A percentile compares a stretch with the other conserved stretches of the same genome.
Evolutionary conservation across 2,113 vertebrate genomes (phyloP).

Genomic region (Paradoxurus hermaphroditus): DNA sequence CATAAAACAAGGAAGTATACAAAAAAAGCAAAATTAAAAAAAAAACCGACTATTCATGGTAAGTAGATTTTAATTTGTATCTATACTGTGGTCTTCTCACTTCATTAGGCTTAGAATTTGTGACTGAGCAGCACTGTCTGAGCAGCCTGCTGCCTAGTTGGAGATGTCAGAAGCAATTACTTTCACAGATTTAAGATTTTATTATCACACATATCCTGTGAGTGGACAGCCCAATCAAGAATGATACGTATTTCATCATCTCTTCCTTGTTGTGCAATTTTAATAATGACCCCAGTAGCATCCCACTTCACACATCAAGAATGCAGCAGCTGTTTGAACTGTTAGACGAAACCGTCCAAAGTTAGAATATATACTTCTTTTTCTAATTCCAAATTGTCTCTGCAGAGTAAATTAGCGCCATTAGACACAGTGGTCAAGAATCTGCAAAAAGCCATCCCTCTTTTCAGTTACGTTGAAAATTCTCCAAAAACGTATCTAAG

Average conservation of each 20-base stretch:
- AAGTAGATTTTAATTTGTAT: constrained; percentile 82
- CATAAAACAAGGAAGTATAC: constrained; percentile 64
- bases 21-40: constrained; percentile 37
- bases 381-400: constrained; percentile 27
- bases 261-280: constrained; percentile 73
- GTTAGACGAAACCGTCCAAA: constrained; percentile 52
- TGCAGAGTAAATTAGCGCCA: constrained; percentile 1
- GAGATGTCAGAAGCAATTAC: constrained; percentile 83
- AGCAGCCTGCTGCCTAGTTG: constrained; percentile 78
- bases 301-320: constrained; percentile 67
- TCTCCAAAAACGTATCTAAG: background rate
- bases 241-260: constrained; percentile 76
- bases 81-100: constrained; percentile 79
- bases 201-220: constrained; percentile 75
- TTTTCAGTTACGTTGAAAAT: background rate
- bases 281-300: constrained; percentile 64
- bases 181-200: constrained; percentile 83
- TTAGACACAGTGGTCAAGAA: background rate
- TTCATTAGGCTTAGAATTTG: constrained; percentile 81
- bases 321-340: constrained; percentile 27
- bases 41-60: constrained; percentile 59
- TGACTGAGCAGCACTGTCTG: constrained; percentile 75
- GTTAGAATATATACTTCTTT: constrained; percentile 47
- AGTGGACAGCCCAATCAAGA: constrained; percentile 70
- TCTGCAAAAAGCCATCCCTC: background rate